These are phyloP conservation scores for Gymnothorax javanicus DNA, from an alignment of 2,797 vertebrate genomes.

Conservation along the genomic window DNA sequence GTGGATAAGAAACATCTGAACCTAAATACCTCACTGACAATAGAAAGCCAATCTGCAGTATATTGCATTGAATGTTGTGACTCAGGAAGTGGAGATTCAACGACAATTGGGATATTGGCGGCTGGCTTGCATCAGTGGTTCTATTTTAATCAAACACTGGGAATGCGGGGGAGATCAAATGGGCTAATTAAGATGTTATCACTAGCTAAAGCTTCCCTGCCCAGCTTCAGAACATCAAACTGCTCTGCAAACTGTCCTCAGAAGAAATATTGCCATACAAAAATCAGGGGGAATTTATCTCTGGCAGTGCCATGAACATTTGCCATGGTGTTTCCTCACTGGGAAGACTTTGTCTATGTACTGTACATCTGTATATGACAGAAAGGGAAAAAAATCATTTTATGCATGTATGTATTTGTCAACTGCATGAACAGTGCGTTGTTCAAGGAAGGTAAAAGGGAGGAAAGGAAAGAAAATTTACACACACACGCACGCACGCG, in stretches of 20 bases:
- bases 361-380: too few species aligned
- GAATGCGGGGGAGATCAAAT: background rate
- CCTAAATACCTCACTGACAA: too few species aligned
- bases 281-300: too few species aligned
- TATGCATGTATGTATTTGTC: background rate
- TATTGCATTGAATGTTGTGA: background rate
- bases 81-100: background rate
- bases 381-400: background rate
- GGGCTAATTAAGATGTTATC: constrained; percentile 13
- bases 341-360: background rate
- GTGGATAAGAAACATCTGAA: too few species aligned
- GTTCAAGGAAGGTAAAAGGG: background rate
- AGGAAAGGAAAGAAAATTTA: too few species aligned
- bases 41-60: too few species aligned
- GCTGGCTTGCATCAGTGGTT: background rate
- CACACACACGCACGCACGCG: too few species aligned
- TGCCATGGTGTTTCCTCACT: background rate
- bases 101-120: background rate
- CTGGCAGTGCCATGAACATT: background rate
- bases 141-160: background rate
- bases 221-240: background rate
- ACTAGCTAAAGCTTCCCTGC: background rate
- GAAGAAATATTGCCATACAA: background rate
- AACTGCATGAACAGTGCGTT: background rate
- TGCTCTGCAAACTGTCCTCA: background rate